Percentiles rank a stretch among this genome's conserved stretches.
phyloP scores from a whole-genome alignment of 2,113 vertebrate species.

The Microcebus griseorufus region DNA sequence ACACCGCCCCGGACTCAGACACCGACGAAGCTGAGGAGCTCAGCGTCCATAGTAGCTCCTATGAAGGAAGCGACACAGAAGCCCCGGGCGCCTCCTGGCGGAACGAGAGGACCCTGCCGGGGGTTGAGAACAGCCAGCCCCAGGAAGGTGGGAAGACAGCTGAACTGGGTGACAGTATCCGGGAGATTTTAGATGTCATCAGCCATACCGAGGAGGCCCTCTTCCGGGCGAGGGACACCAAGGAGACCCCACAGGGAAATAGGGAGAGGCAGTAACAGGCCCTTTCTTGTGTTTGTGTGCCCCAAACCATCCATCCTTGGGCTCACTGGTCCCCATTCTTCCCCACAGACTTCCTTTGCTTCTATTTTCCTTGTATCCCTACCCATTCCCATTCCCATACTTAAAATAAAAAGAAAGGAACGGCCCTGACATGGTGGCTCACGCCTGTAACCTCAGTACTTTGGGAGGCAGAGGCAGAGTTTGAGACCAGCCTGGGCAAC shows the following conservation, averaged over 20 bases:
- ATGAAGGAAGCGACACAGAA: slow-evolving; percentile 85
- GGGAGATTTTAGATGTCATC: slow-evolving; percentile 59
- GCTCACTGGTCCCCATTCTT: not conserved
- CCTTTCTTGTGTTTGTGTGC: not conserved
- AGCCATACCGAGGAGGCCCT: slow-evolving; percentile 60
- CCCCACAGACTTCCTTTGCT: not conserved
- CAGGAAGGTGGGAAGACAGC: slow-evolving; percentile 1
- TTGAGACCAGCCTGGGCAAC: too few species aligned
- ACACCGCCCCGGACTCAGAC: slow-evolving; percentile 95
- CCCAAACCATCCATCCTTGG: not conserved
- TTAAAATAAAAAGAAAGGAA: not conserved
- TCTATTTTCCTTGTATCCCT: not conserved
- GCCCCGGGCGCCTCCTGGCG: slow-evolving; percentile 79
- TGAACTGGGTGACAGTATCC: not conserved
- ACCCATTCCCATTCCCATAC: not conserved
- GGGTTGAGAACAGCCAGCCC: not conserved
- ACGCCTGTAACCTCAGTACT: too few species aligned
- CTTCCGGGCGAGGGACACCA: not conserved
- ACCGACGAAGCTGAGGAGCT: slow-evolving; percentile 89
- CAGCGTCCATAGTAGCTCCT: slow-evolving; percentile 79
- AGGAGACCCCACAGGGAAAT: slow-evolving; percentile 36
- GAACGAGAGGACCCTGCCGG: slow-evolving; percentile 40
- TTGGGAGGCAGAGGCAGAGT: too few species aligned
- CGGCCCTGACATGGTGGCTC: not conserved
- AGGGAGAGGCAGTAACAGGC: slow-evolving; percentile 42